Percentiles rank a stretch among this genome's conserved stretches.
These are phyloP conservation scores for Uloborus plumipes DNA, from an alignment of 2,888 invertebrate species.

Conservation along the genomic window DNA sequence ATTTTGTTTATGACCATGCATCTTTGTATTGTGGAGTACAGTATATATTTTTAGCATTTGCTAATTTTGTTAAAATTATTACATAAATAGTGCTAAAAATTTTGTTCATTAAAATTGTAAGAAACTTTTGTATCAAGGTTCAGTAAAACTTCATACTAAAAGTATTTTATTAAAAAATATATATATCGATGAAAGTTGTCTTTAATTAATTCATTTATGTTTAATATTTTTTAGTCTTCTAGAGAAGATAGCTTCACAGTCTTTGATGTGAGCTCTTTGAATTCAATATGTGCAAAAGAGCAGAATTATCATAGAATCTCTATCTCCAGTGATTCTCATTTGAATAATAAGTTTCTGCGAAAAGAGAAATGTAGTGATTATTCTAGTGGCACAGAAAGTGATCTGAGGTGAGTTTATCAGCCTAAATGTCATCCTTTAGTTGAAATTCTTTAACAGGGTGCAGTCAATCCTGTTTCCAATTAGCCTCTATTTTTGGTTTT, in stretches of 20 bases:
- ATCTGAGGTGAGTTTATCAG: conserved; percentile 10
- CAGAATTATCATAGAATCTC: conserved; percentile 16
- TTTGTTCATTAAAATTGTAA: too few species aligned
- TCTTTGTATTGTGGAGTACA: too few species aligned
- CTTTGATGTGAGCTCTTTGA: not conserved
- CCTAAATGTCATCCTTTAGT: not conserved
- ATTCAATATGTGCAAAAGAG: conserved; percentile 6
- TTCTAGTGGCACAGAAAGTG: conserved; percentile 7
- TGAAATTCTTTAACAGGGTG: not conserved
- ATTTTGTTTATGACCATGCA: not conserved
- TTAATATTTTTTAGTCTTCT: too few species aligned
- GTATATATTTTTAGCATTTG: too few species aligned
- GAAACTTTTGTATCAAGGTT: too few species aligned
- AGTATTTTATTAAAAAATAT: too few species aligned
- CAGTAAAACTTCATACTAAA: too few species aligned
- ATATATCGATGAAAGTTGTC: too few species aligned
- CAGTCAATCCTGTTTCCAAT: not conserved
- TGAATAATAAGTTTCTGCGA: not conserved
- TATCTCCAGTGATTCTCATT: not conserved
- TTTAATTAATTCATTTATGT: too few species aligned
- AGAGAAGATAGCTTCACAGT: not conserved
- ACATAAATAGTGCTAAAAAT: too few species aligned
- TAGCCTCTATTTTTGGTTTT: too few species aligned
- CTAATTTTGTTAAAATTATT: too few species aligned
- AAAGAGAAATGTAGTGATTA: conserved; percentile 15